Conservation (phyloP, 2,888 invertebrate species). For the Netelia virgata region DNA sequence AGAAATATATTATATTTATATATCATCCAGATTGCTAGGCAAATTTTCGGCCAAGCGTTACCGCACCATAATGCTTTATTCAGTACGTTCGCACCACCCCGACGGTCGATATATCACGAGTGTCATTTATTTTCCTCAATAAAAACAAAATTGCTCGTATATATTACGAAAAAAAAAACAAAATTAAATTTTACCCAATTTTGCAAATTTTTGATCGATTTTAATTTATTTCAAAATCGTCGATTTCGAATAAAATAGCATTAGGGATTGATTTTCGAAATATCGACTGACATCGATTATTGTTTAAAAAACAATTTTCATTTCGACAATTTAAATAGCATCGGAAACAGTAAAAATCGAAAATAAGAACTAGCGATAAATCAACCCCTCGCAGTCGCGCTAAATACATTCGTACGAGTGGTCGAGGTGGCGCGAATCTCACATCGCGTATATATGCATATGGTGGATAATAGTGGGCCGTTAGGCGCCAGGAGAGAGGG, state of each 20-base stretch:
- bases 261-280: too few relatives aligned
- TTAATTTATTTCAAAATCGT: too few relatives aligned
- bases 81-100: background rate
- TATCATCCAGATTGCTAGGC: slow-evolving; percentile 56
- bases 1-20: slow-evolving; percentile 35
- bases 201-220: too few relatives aligned
- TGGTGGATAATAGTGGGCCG: slow-evolving; percentile 43
- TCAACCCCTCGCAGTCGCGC: slow-evolving; percentile 32
- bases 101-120: background rate
- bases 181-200: too few relatives aligned
- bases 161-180: too few relatives aligned
- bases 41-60: slow-evolving; percentile 32
- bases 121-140: background rate
- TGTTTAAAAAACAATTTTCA: too few relatives aligned
- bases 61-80: background rate
- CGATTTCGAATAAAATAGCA: too few relatives aligned
- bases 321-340: too few relatives aligned
- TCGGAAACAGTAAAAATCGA: too few relatives aligned
- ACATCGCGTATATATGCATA: slow-evolving; percentile 56
- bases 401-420: slow-evolving; percentile 63
- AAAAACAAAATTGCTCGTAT: too few relatives aligned
- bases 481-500: slow-evolving; percentile 56
- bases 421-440: slow-evolving; percentile 46
- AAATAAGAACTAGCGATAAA: slow-evolving; percentile 20
- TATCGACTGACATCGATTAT: too few relatives aligned